Evolutionary conservation across 2,797 vertebrate genomes (phyloP).

Genomic region (Epinephelus coioides): DNA sequence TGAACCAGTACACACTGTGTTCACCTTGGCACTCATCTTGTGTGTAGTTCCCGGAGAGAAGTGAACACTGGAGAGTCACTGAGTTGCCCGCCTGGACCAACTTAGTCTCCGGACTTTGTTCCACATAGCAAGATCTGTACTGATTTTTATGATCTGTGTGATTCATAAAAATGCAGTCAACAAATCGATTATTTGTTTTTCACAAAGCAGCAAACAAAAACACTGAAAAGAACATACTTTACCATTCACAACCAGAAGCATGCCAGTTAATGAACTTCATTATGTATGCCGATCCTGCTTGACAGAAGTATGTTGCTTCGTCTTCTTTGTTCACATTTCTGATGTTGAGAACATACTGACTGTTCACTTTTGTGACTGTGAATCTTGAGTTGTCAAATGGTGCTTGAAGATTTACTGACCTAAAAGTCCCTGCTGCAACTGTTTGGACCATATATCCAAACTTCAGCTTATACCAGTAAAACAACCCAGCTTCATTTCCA

Average conservation of each 20-base stretch:
- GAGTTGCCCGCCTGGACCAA: constrained; percentile 13
- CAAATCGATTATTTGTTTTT: background rate
- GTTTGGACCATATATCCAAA: constrained; percentile 49
- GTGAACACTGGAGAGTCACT: constrained; percentile 49
- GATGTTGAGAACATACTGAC: constrained; percentile 5
- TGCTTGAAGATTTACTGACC: fast-evolving
- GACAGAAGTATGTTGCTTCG: constrained; percentile 67
- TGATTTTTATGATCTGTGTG: background rate
- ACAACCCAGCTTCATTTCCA: fast-evolving
- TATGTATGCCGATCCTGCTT: background rate
- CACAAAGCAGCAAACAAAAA: background rate
- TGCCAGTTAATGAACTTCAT: background rate
- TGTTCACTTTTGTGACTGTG: fast-evolving
- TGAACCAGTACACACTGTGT: constrained; percentile 49
- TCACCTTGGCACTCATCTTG: constrained; percentile 27
- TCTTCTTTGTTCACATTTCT: constrained; percentile 56
- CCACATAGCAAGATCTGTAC: constrained; percentile 7
- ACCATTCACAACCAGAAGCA: constrained; percentile 55
- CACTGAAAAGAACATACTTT: background rate
- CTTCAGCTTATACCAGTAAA: constrained; percentile 55
- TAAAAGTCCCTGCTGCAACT: background rate
- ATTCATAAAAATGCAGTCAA: background rate
- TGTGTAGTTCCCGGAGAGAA: constrained; percentile 14
- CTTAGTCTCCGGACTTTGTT: constrained; percentile 5
- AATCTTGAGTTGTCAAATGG: background rate